phyloP scores from a whole-genome alignment of 2,797 vertebrate species.

The Sarcoramphus papa region DNA sequence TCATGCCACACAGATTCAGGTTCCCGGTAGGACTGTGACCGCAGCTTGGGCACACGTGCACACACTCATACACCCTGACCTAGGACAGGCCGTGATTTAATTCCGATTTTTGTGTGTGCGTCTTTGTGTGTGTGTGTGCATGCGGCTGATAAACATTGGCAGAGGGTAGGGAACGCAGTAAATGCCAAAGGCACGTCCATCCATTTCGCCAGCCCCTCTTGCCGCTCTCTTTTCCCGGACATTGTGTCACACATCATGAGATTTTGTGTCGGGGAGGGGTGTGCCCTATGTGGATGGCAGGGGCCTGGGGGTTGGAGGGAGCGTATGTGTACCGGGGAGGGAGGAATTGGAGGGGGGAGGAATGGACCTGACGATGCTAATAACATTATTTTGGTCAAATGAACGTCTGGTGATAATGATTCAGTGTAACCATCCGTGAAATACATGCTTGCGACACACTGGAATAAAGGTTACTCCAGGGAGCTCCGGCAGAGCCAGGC shows the following conservation, averaged over 20 bases:
- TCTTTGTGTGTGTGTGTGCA: not conserved
- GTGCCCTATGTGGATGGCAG: conserved; percentile 13
- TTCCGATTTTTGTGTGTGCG: not conserved
- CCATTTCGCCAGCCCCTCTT: conserved; percentile 41
- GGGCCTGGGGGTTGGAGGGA: conserved; percentile 15
- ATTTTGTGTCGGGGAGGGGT: conserved; percentile 64
- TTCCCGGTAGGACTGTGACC: conserved; percentile 36
- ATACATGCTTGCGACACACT: conserved; percentile 74
- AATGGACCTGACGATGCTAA: conserved; percentile 68
- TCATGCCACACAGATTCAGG: conserved; percentile 64
- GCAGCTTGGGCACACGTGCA: conserved; percentile 36
- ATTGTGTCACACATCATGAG: conserved; percentile 65
- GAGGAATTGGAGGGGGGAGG: not conserved
- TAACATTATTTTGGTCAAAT: conserved; percentile 73
- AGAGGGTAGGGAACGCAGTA: conserved; percentile 35
- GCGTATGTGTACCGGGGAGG: not conserved
- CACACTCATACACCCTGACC: not conserved
- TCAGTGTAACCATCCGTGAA: conserved; percentile 82
- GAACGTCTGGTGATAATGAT: conserved; percentile 78
- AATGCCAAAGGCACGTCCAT: conserved; percentile 48
- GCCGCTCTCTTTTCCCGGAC: conserved; percentile 46
- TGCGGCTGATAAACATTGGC: conserved; percentile 30
- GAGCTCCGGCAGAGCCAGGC: conserved; percentile 51
- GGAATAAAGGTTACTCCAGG: conserved; percentile 70
- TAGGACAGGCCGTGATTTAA: conserved; percentile 30